Evolutionary conservation across 2,888 invertebrate species (phyloP).

Genomic region (Homarus gammarus): DNA sequence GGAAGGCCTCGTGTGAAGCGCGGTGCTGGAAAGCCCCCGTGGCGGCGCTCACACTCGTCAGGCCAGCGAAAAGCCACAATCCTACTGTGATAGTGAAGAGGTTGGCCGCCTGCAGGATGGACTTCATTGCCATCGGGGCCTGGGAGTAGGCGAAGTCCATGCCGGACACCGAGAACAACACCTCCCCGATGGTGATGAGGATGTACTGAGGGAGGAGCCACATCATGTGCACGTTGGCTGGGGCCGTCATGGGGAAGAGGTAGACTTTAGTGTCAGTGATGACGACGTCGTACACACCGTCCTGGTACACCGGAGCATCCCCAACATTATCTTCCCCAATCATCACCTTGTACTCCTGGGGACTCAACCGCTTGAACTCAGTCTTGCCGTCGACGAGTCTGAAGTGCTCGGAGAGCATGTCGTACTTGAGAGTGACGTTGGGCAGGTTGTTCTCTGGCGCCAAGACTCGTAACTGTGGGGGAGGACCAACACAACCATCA

Average conservation of each 20-base stretch:
- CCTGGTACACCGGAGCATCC: conserved; percentile 46
- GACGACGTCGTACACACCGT: conserved; percentile 70
- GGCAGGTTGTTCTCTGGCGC: neutral
- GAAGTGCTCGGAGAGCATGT: conserved; percentile 26
- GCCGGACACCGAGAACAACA: conserved; percentile 82
- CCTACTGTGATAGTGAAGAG: conserved; percentile 72
- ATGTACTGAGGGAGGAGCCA: conserved; percentile 81
- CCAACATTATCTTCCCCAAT: conserved; percentile 32
- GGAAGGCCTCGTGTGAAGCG: conserved; percentile 68
- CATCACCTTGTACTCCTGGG: conserved; percentile 51
- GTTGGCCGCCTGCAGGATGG: conserved; percentile 79
- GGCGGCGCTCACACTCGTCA: conserved; percentile 41
- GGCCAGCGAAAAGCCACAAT: conserved; percentile 69
- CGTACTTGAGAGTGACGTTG: conserved; percentile 51
- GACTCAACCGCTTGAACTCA: too few relatives aligned
- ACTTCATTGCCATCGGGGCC: conserved; percentile 80
- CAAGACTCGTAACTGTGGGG: conserved; percentile 40
- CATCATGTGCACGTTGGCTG: conserved; percentile 77
- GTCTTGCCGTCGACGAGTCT: neutral
- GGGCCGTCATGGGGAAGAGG: conserved; percentile 49
- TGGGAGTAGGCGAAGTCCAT: conserved; percentile 82
- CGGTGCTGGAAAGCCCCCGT: conserved; percentile 62
- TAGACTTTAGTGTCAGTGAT: neutral
- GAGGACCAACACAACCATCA: neutral
- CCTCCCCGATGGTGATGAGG: conserved; percentile 81